These are phyloP conservation scores for Monopis laevigella DNA, from an alignment of 2,888 invertebrate genomes.

Conservation along the genomic window DNA sequence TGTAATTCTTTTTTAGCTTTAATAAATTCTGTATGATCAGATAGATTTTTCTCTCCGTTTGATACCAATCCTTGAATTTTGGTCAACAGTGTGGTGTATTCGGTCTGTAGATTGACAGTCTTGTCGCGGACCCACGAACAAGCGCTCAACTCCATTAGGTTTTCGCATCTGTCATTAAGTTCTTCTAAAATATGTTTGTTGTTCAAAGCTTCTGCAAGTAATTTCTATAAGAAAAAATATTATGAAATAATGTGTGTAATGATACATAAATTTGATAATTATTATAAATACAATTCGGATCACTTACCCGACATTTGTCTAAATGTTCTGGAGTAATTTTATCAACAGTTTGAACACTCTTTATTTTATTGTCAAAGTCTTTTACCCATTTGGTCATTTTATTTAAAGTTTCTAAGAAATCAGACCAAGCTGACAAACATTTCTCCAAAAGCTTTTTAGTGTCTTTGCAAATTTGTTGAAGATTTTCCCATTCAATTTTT, in stretches of 20 bases:
- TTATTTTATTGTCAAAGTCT: conserved; percentile 72
- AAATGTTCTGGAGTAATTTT: conserved; percentile 84
- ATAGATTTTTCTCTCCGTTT: conserved; percentile 88
- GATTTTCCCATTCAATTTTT: conserved; percentile 82
- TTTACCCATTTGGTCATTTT: conserved; percentile 81
- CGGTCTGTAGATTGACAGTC: conserved; percentile 84
- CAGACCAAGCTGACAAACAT: conserved; percentile 83
- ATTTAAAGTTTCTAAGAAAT: conserved; percentile 77
- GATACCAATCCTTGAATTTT: conserved; percentile 84
- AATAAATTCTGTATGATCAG: conserved; percentile 90
- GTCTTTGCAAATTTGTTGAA: conserved; percentile 80
- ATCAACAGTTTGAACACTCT: conserved; percentile 72
- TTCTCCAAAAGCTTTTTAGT: conserved; percentile 78
- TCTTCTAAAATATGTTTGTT: conserved; percentile 84
- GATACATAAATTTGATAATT: background rate
- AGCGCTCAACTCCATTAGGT: conserved; percentile 86
- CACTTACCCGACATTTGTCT: conserved; percentile 75
- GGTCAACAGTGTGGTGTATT: conserved; percentile 81
- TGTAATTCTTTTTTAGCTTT: conserved; percentile 86
- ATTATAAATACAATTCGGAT: background rate
- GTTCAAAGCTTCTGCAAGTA: conserved; percentile 78
- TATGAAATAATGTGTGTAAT: background rate
- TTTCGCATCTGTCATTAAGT: conserved; percentile 86
- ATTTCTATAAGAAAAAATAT: conserved; percentile 46
- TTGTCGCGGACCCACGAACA: conserved; percentile 87